Base-by-base conservation (phyloP, 1,140 invertebrate species). In the Polyergus mexicanus region DNA sequence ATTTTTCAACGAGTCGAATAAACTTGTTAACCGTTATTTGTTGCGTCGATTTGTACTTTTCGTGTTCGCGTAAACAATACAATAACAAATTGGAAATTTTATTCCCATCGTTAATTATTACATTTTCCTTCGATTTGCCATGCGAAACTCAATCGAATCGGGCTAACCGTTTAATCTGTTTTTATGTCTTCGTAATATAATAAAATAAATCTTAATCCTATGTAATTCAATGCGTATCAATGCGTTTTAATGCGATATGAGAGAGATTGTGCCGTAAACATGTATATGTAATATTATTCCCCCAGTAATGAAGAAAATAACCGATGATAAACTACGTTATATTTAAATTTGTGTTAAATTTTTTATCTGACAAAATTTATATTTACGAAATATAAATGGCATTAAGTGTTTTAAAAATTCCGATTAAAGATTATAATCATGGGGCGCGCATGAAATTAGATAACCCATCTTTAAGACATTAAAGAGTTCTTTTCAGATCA, bases 21-120 rank as follows among this genome's bases (percentile, higher is more conserved):
- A 72, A 56, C 47, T 68, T 83, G 56, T 74, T 74, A 72, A 28
- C 38, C 13, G 54, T 74, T 83, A 60, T 83, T 83, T 83, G 68
- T 74, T 44, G 1, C 28, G 19, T n/a, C 13, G 54, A 7, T 38
- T 62, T 51, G 47, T 51, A 16, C n/a, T 35, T 62, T 25, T 54
- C 25, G 10, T 22, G 32, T 51, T 19, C 66, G 16, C 7, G 19
- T 11, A 58, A 81, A 58, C 71, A 51, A 19, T 25, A 47, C 68
- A 72, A 60, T 74, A 62, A 7, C 77, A 80, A 83, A 83, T 83
- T 60, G 54, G 7, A 7, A n/a, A 83, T 83, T 83, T 62, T 47
- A 60, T 83, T 62, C 11, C 28, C 54, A n/a, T 13, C 22, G 2
- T 74, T 28, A 62, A 83, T 74, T 83, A 83, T 72, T 44, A 74